Evolutionary conservation across 2,113 vertebrate species (phyloP), one percentile per base, ranked within the genome.

Genomic region (Chloropsis cyanopogon): DNA sequence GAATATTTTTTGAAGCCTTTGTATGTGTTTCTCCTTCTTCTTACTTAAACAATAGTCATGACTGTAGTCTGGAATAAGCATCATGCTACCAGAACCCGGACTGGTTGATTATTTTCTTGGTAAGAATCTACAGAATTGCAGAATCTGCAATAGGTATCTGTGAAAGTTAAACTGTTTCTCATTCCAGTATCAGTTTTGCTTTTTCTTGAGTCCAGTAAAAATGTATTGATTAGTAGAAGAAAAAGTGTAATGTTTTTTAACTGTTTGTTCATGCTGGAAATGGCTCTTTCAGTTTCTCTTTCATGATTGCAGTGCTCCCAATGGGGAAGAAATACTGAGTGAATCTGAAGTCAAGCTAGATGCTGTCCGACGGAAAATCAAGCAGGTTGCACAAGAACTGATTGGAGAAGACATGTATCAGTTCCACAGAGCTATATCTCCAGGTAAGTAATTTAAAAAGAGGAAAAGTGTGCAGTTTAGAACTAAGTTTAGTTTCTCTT

Each of bases 331-430:
- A 39, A 93, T 99, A 96, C 46, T 99, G 39, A 98, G 86, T 37
- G 99, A 99, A 87, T 98, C 99, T n/a, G 99, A 99, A 25, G 63
- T 90, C 29, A 99, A 99, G 73, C 97, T 99, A 95, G 98, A 98
- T 70, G 97, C 84, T 49, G 98, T 99, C 90, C 98, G 99, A 84
- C 98, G 98, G 94, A 99, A 99, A 95, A 99, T 99, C 60, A 97
- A 98, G 44, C 98, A 98, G 77, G 98, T 99, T 78, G 99, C 99
- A 4, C 98, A 99, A 54, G 99, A 99, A 90, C 97, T 99, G 37
- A 96, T 97, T 90, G 99, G 98, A 95, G 99, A 99, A 86, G 99
- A 99, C 88, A 97, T 99, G 96, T 97, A 98, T 95, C 99, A 99
- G 71, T 99, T 99, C 89, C 99, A 99, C 91, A 98, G 98, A 97